Percentiles rank a stretch among this genome's conserved stretches.
Conservation (phyloP, 1,140 invertebrate species). For the Ostrea denselamellosa region DNA sequence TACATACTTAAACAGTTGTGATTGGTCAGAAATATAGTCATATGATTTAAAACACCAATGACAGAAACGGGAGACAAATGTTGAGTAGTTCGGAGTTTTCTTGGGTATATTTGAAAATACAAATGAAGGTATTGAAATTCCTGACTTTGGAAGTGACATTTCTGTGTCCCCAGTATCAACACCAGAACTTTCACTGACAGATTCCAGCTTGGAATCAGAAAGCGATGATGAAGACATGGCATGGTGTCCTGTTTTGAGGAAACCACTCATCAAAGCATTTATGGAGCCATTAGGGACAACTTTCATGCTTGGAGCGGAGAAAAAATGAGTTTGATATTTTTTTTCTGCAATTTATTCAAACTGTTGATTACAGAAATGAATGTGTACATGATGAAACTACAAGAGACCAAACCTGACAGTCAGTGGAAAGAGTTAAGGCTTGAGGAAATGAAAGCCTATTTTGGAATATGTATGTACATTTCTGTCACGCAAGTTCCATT, state of each 20-base stretch:
- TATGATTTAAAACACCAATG: background rate
- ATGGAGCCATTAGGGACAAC: background rate
- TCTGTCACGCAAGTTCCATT: background rate
- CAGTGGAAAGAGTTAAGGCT: background rate
- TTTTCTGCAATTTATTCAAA: background rate
- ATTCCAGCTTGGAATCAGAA: conserved; percentile 9
- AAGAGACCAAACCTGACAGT: background rate
- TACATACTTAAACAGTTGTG: background rate
- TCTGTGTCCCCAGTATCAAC: conserved; percentile 21
- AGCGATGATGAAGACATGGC: background rate
- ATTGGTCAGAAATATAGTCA: background rate
- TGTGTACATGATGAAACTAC: background rate
- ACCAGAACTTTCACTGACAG: background rate
- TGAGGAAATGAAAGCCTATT: background rate
- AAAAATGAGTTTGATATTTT: conserved; percentile 1
- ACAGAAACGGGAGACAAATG: background rate
- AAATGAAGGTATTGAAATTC: background rate
- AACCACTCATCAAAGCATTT: background rate
- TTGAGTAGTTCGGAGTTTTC: background rate
- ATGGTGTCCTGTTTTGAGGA: background rate
- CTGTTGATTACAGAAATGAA: background rate
- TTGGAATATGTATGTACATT: background rate
- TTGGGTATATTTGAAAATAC: background rate
- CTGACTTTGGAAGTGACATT: conserved; percentile 8
- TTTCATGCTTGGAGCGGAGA: background rate